Base-by-base conservation (phyloP, 2,113 vertebrate species). In the Phyllopteryx taeniolatus region DNA sequence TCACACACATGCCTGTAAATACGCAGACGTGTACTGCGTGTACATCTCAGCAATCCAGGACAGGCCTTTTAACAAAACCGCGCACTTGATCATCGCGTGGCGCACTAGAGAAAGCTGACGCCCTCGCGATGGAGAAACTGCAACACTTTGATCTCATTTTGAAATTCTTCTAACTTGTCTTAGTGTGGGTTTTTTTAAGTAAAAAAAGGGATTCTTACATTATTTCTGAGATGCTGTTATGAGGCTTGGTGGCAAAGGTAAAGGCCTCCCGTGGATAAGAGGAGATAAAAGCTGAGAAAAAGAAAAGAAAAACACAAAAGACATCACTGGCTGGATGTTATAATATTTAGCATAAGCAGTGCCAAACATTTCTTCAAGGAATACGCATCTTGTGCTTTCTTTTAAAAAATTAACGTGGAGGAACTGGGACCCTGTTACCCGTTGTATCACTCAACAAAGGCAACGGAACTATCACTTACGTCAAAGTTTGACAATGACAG, bases 401-500 rank as follows among this genome's bases (percentile, higher is more conserved):
- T 86, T 86, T 84, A 77, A 83, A 85, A 89, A 90, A 87, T 87
- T 73, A 81, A 89, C 75, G 51, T 71, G 70, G 81, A 82, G 75
- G 81, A 89, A 80, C 68, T 83, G 88, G 83, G 87, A 88, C 85
- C 74, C 73, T 68, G 82, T 73, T 81, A 75, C 86, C 60, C 80
- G 47, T 71, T 60, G 81, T 83, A 85, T 85, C 85, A 76, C 82
- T 89, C 87, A 89, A 91, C 90, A 91, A 92, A 92, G 85, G 85
- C 84, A 35, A 76, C 64, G 79, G 87, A 92, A 91, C 86, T 86
- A 79, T 87, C 73, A 78, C 84, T 91, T 86, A 82, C 89, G 86
- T 91, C 88, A 90, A 90, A 92, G 87, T 90, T 87, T 90, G 91
- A 91, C 91, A 89, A 82, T 92, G 91, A 93, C 92, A 93, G 91